phyloP scores from a whole-genome alignment of 2,113 vertebrate genomes.

The Malurus alboscapulatus region DNA sequence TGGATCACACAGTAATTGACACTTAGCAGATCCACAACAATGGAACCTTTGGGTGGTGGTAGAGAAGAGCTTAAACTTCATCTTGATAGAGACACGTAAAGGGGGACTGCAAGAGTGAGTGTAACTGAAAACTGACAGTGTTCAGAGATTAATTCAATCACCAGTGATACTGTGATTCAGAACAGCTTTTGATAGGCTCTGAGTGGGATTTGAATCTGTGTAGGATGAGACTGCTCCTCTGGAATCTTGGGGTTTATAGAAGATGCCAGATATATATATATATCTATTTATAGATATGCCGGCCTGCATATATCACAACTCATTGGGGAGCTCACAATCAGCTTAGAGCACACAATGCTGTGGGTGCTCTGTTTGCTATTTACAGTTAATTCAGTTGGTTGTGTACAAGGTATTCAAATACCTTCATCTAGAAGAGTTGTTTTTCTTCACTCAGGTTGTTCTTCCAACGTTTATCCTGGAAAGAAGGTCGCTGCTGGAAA shows the following conservation, averaged over 20 bases:
- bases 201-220: neutral
- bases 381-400: neutral
- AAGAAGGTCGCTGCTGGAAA: conserved; percentile 95
- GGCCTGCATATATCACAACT: neutral
- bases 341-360: rapidly evolving
- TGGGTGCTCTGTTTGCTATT: neutral
- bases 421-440: neutral
- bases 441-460: conserved; percentile 83
- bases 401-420: neutral
- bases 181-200: neutral
- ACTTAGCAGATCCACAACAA: neutral
- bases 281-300: too few species aligned
- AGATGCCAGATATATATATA: too few species aligned
- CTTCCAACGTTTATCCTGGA: conserved; percentile 98
- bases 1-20: neutral
- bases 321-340: neutral
- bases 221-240: neutral
- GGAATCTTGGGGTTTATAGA: neutral
- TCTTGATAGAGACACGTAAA: neutral
- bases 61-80: neutral
- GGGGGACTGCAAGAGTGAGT: neutral
- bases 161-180: neutral
- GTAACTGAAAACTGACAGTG: neutral
- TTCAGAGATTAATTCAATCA: neutral
- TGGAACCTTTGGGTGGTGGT: neutral